Percentiles rank a stretch among this genome's conserved stretches.
These are phyloP conservation scores for Brachirus orientalis DNA, from an alignment of 2,113 vertebrate genomes.

Conservation along the genomic window DNA sequence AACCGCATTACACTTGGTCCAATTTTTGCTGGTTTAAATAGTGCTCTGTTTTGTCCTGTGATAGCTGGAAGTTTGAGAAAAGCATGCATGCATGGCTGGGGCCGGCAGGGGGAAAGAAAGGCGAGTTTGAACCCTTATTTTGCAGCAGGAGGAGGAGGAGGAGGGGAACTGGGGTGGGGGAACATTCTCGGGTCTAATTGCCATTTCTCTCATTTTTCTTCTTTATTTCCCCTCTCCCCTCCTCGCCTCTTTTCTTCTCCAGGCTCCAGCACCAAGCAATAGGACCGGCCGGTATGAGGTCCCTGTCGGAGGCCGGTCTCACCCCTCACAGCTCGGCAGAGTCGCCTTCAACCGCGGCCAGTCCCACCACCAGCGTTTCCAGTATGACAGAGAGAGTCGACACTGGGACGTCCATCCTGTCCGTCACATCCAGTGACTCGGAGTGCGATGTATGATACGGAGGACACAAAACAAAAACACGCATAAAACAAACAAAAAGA, in stretches of 20 bases:
- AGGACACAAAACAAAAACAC: constrained; percentile 38
- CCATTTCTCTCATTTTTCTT: constrained; percentile 67
- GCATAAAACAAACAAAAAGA: constrained; percentile 81
- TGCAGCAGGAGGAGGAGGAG: constrained; percentile 62
- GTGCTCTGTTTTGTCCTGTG: constrained; percentile 68
- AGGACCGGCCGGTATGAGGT: constrained; percentile 97
- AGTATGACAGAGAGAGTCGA: constrained; percentile 96
- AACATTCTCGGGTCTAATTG: constrained; percentile 78
- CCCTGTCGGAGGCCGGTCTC: constrained; percentile 95
- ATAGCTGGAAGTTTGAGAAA: constrained; percentile 75
- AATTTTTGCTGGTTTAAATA: constrained; percentile 71
- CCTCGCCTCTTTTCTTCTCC: constrained; percentile 62
- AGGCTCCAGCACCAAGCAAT: constrained; percentile 99
- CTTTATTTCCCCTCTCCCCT: constrained; percentile 11
- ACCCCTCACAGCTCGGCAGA: constrained; percentile 97
- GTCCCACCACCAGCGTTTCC: constrained; percentile 98
- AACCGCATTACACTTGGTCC: constrained; percentile 38
- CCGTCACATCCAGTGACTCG: constrained; percentile 99
- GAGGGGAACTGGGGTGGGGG: constrained; percentile 1
- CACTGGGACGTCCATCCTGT: constrained; percentile 97
- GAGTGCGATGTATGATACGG: constrained; percentile 99
- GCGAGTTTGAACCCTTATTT: constrained; percentile 75
- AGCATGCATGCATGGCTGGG: constrained; percentile 75
- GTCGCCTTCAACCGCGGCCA: constrained; percentile 97
- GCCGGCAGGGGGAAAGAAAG: constrained; percentile 73